Evolutionary conservation across 2,888 invertebrate species (phyloP).

Genomic region (Dasysyrphus albostriatus): DNA sequence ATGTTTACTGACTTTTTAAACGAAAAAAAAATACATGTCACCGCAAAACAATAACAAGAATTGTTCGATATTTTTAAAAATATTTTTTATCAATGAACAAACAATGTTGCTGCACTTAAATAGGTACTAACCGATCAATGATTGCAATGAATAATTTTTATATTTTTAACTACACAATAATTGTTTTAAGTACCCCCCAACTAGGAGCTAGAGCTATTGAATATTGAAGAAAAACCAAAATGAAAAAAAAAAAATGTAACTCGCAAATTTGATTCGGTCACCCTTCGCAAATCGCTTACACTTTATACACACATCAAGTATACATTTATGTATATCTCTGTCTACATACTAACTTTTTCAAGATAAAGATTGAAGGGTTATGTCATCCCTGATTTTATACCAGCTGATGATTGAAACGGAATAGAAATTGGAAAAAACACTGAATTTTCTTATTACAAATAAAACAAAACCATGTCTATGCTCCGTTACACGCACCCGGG

Average conservation of each 20-base stretch:
- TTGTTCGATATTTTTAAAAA: not conserved
- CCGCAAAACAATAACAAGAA: constrained; percentile 14
- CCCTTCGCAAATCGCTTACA: constrained; percentile 27
- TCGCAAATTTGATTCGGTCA: constrained; percentile 32
- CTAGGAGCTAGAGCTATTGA: not conserved
- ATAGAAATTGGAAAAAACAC: constrained; percentile 1
- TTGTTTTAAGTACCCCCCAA: not conserved
- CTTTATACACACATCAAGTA: not conserved
- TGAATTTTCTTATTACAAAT: not conserved
- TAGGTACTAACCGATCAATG: not conserved
- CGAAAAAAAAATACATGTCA: not conserved
- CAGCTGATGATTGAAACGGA: constrained; percentile 26
- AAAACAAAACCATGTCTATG: not conserved
- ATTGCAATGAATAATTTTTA: constrained; percentile 3
- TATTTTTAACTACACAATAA: constrained; percentile 11
- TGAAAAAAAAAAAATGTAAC: not conserved
- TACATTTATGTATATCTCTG: not conserved
- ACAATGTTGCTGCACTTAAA: not conserved
- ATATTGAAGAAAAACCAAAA: not conserved
- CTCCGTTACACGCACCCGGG: constrained; percentile 20
- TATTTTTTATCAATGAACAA: constrained; percentile 2
- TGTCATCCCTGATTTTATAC: constrained; percentile 34
- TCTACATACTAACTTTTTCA: constrained; percentile 13
- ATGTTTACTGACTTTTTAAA: constrained; percentile 12
- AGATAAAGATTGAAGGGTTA: constrained; percentile 35